phyloP scores from a whole-genome alignment of 2,113 vertebrate genomes.

The Stercorarius parasiticus region DNA sequence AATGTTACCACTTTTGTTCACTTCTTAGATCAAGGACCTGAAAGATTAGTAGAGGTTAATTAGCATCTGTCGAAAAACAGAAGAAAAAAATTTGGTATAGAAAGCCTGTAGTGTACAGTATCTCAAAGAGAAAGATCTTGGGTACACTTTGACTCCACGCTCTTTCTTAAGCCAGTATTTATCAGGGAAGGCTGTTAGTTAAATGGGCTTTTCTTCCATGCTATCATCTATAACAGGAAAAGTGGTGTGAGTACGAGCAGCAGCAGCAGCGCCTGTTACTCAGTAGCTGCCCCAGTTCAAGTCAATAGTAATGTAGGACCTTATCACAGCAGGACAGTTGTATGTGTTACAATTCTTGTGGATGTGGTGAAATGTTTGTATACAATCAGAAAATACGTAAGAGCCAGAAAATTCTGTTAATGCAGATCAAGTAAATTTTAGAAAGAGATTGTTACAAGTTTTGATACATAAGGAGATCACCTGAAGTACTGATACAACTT shows the following conservation, averaged over 20 bases:
- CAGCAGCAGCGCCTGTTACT: background rate
- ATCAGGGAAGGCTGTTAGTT: background rate
- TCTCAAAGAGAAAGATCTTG: background rate
- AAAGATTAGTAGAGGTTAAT: conserved; percentile 19
- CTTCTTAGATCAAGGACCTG: conserved; percentile 15
- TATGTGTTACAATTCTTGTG: background rate
- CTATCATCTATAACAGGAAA: background rate
- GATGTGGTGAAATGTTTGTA: background rate
- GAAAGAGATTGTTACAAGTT: background rate
- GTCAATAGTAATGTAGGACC: background rate
- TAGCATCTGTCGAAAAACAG: background rate
- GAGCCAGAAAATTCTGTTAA: background rate
- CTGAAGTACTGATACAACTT: background rate
- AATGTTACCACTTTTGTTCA: background rate
- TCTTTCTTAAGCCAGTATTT: background rate
- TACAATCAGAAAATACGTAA: background rate
- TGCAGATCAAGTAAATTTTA: background rate
- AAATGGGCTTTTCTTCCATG: background rate
- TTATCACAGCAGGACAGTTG: background rate
- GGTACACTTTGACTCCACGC: background rate
- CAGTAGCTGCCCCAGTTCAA: background rate
- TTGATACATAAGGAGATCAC: background rate
- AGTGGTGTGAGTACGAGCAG: background rate
- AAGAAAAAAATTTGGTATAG: background rate
- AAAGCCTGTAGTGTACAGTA: background rate